Evolutionary conservation across 2,888 invertebrate species (phyloP).

Genomic region (Sinhomidia bicolor): DNA sequence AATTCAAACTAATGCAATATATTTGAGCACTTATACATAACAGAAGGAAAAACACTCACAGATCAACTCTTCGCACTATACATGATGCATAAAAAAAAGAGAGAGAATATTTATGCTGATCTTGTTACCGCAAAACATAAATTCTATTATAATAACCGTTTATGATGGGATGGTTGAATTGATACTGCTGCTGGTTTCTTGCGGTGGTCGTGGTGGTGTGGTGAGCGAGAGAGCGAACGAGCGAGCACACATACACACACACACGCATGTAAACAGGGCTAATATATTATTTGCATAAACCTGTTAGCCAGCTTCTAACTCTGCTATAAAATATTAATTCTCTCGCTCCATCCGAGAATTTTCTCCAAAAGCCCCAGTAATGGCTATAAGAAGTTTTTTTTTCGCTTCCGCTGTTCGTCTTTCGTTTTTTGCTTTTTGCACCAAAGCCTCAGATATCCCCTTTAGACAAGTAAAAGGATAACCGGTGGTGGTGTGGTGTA

Average conservation of each 20-base stretch:
- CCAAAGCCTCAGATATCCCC: slow-evolving; percentile 54
- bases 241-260: background rate
- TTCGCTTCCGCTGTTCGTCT: slow-evolving; percentile 24
- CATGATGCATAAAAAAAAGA: slow-evolving; percentile 51
- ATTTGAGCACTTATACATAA: slow-evolving; percentile 40
- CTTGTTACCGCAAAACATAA: slow-evolving; percentile 66
- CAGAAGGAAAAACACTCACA: slow-evolving; percentile 44
- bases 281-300: slow-evolving; percentile 31
- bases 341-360: slow-evolving; percentile 37
- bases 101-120: slow-evolving; percentile 56
- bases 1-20: slow-evolving; percentile 66
- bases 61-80: slow-evolving; percentile 47
- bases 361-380: slow-evolving; percentile 46
- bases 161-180: slow-evolving; percentile 47
- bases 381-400: slow-evolving; percentile 31
- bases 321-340: slow-evolving; percentile 50
- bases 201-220: background rate
- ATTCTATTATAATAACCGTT: slow-evolving; percentile 61
- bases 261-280: background rate
- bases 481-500: background rate
- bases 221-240: background rate
- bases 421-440: slow-evolving; percentile 11
- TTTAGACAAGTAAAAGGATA: slow-evolving; percentile 51
- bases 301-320: slow-evolving; percentile 36
- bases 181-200: slow-evolving; percentile 4